Evolutionary conservation across 2,113 vertebrate genomes (phyloP).

Genomic region (Chloropsis hardwickii): DNA sequence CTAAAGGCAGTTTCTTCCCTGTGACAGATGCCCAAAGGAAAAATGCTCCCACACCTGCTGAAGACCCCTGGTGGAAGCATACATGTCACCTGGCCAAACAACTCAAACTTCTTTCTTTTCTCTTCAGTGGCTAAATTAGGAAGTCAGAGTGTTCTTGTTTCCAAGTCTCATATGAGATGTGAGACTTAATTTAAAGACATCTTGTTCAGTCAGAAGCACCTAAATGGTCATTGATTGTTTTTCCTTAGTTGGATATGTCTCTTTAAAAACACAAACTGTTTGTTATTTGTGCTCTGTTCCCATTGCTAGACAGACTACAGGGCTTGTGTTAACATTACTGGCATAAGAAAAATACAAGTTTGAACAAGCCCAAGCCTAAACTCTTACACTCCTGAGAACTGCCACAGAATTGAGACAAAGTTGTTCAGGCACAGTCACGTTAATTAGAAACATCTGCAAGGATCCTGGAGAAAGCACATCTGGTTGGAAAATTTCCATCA

Average conservation of each 20-base stretch:
- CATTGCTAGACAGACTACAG: not conserved
- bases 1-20: not conserved
- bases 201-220: slow-evolving; percentile 46
- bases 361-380: not conserved
- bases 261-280: not conserved
- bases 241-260: not conserved
- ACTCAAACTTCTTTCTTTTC: not conserved
- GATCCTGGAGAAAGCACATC: not conserved
- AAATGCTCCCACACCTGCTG: not conserved
- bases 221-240: slow-evolving; percentile 51
- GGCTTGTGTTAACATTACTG: not conserved
- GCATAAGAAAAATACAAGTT: not conserved
- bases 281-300: not conserved
- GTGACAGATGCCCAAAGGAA: not conserved
- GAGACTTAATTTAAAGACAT: slow-evolving; percentile 56
- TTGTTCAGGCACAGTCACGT: not conserved
- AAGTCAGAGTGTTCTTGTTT: slow-evolving; percentile 10
- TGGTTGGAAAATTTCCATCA: not conserved
- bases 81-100: not conserved
- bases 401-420: not conserved
- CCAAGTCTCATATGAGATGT: not conserved
- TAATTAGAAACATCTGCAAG: not conserved
- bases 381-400: not conserved
- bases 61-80: not conserved
- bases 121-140: slow-evolving; percentile 12